A percentile compares a stretch with the other conserved stretches of the same genome.
phyloP scores from a whole-genome alignment of 1,140 invertebrate genomes.

The Dendrolimus kikuchii region DNA sequence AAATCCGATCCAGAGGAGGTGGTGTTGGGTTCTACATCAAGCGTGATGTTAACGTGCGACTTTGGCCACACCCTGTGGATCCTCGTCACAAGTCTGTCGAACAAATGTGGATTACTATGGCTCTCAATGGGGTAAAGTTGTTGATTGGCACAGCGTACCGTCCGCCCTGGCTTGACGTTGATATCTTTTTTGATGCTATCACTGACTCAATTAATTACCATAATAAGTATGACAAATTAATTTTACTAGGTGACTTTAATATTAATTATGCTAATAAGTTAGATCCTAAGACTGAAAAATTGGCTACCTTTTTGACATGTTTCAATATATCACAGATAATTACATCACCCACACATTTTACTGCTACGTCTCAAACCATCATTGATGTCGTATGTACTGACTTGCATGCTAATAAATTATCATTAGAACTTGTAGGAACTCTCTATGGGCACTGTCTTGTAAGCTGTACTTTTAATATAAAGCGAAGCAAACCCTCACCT shows the following conservation, averaged over 20 bases:
- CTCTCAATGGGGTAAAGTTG: not conserved
- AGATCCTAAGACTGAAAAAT: not conserved
- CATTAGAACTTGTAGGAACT: slow-evolving; percentile 2
- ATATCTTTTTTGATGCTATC: slow-evolving; percentile 15
- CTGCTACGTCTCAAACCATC: slow-evolving; percentile 6
- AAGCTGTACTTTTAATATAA: slow-evolving; percentile 9
- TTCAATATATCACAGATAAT: slow-evolving; percentile 3
- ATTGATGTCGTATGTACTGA: slow-evolving; percentile 12
- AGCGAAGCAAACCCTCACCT: slow-evolving; percentile 3
- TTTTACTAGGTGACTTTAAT: slow-evolving; percentile 12
- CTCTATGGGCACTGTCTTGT: slow-evolving; percentile 6
- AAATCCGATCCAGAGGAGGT: slow-evolving; percentile 11
- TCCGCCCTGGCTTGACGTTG: slow-evolving; percentile 12
- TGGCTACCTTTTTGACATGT: not conserved
- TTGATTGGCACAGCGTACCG: slow-evolving; percentile 19
- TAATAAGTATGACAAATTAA: slow-evolving; percentile 1
- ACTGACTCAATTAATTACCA: slow-evolving; percentile 8
- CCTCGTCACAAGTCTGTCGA: slow-evolving; percentile 3
- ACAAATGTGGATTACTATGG: slow-evolving; percentile 18
- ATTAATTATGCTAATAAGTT: slow-evolving; percentile 8
- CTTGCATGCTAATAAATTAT: slow-evolving; percentile 1
- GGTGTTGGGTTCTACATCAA: slow-evolving; percentile 21
- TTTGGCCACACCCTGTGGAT: slow-evolving; percentile 3
- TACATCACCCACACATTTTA: slow-evolving; percentile 8
- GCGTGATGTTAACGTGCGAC: slow-evolving; percentile 5